Evolutionary conservation across 2,113 vertebrate species (phyloP).

Genomic region (Gulo gulo): DNA sequence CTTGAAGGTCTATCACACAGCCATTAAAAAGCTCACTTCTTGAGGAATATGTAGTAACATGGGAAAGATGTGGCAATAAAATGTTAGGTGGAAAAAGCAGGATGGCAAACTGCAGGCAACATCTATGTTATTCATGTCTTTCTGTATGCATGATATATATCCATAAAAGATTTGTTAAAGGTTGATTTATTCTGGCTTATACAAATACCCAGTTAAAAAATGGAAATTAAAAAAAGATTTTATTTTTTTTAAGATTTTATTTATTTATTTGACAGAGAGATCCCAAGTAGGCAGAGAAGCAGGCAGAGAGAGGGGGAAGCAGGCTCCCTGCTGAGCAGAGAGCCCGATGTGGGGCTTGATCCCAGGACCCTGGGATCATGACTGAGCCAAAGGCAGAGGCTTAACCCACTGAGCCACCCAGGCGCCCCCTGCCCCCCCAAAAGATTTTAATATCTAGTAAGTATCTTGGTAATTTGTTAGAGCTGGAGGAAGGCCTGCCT

Average conservation of each 20-base stretch:
- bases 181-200: not conserved
- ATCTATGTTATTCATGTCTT: not conserved
- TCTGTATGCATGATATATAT: not conserved
- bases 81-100: not conserved
- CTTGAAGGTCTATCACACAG: not conserved
- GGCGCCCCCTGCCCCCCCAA: no score
- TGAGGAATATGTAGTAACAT: not conserved
- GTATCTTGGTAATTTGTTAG: not conserved
- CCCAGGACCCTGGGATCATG: no score
- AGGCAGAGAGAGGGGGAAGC: no score
- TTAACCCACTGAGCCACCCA: no score
- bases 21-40: not conserved
- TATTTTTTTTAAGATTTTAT: no score
- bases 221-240: not conserved
- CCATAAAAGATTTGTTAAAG: not conserved
- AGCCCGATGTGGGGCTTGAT: no score
- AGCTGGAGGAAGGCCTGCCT: not conserved
- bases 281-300: no score
- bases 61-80: not conserved
- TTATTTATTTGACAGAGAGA: no score
- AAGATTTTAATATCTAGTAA: not conserved
- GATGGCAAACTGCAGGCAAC: not conserved
- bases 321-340: no score
- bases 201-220: not conserved
- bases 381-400: no score